phyloP scores from a whole-genome alignment of 2,888 invertebrate genomes.

The Automeris io region DNA sequence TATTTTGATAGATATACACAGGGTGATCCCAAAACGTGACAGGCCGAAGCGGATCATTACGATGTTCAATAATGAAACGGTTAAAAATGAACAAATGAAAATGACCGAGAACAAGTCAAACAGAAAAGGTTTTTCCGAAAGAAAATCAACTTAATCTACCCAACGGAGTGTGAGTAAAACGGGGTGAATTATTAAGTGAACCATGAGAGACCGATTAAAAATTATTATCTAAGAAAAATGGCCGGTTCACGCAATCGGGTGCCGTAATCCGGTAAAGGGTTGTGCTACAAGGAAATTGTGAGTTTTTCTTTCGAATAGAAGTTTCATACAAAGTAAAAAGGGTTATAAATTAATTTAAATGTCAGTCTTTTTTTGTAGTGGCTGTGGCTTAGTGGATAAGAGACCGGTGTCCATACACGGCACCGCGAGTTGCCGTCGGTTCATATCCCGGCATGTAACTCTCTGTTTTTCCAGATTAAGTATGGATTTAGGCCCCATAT shows the following conservation, averaged over 20 bases:
- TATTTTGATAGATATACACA: no score
- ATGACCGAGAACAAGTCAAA: conserved; percentile 38
- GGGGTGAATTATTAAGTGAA: conserved; percentile 7
- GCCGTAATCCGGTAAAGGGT: conserved; percentile 6
- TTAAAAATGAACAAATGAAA: conserved; percentile 14
- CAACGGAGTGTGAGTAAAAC: conserved; percentile 31
- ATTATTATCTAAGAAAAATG: conserved; percentile 11
- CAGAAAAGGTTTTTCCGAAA: conserved; percentile 34
- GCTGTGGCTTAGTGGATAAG: no score
- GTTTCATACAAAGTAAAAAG: background rate
- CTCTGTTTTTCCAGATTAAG: no score
- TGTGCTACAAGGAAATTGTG: conserved; percentile 1
- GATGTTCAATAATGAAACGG: background rate
- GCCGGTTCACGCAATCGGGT: conserved; percentile 6
- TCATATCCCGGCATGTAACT: no score
- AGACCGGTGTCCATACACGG: no score
- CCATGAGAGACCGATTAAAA: conserved; percentile 9
- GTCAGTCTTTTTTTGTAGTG: background rate
- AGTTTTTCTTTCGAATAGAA: background rate
- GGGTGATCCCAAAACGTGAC: no score
- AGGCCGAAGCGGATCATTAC: no score
- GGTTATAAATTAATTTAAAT: background rate
- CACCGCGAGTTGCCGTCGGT: no score
- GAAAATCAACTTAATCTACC: conserved; percentile 24
- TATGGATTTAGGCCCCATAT: no score